Conservation (phyloP, 2,888 invertebrate species). For the Eulithis testata region DNA sequence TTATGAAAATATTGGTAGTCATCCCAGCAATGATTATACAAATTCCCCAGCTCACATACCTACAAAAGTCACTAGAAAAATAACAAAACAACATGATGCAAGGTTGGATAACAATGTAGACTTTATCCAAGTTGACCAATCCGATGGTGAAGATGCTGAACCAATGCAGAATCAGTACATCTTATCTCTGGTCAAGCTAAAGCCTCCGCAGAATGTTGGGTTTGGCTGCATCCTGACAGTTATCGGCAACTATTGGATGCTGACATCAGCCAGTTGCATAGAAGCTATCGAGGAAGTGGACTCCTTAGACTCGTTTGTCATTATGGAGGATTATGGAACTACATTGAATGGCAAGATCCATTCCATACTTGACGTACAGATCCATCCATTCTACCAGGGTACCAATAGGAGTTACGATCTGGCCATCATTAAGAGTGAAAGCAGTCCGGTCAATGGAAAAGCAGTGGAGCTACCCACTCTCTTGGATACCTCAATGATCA, state of each 20-base stretch:
- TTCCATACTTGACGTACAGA: conserved; percentile 55
- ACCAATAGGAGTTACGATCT: conserved; percentile 57
- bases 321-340: conserved; percentile 58
- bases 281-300: conserved; percentile 69
- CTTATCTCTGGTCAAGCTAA: conserved; percentile 63
- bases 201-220: conserved; percentile 54
- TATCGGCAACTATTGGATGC: conserved; percentile 59
- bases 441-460: conserved; percentile 38
- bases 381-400: conserved; percentile 65
- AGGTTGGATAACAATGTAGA: conserved; percentile 7
- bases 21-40: background rate
- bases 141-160: conserved; percentile 49
- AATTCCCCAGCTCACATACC: background rate
- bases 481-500: conserved; percentile 59
- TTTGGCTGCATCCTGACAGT: conserved; percentile 70
- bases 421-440: conserved; percentile 59
- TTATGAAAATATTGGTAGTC: conserved; percentile 43
- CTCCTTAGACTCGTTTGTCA: conserved; percentile 65
- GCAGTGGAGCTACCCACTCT: conserved; percentile 48
- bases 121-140: conserved; percentile 30
- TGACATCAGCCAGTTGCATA: conserved; percentile 74
- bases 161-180: conserved; percentile 46
- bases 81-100: background rate
- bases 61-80: background rate
- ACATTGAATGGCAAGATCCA: conserved; percentile 46